These are phyloP conservation scores for Chironomus riparius DNA, from an alignment of 2,888 invertebrate species.

Conservation along the genomic window DNA sequence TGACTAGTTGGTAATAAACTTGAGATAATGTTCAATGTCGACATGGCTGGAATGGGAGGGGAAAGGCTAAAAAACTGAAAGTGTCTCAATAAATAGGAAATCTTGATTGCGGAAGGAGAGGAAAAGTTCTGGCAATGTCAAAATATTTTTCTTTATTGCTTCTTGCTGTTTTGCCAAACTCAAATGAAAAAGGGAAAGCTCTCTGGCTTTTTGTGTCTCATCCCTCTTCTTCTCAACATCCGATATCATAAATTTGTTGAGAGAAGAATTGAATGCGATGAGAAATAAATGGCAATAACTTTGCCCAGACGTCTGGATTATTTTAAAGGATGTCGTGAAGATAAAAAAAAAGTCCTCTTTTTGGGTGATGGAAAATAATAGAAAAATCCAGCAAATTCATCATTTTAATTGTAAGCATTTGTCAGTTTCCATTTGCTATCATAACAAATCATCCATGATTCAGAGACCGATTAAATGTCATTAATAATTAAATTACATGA, in stretches of 20 bases:
- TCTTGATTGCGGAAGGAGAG: not conserved
- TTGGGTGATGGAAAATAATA: not conserved
- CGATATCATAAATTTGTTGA: not conserved
- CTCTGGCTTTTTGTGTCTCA: not conserved
- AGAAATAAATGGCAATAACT: not conserved
- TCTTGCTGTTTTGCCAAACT: not conserved
- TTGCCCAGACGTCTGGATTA: not conserved
- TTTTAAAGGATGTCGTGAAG: not conserved
- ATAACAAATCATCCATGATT: too few relatives aligned
- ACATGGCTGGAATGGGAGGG: not conserved
- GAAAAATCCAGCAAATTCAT: not conserved
- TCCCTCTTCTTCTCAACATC: not conserved
- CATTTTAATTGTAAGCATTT: not conserved
- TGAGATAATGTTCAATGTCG: constrained; percentile 3
- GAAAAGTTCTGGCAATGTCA: not conserved
- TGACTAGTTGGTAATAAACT: not conserved
- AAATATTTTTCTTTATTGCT: not conserved
- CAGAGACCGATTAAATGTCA: too few relatives aligned
- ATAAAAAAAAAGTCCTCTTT: not conserved
- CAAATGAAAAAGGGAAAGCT: not conserved
- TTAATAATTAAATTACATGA: too few relatives aligned
- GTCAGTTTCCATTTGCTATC: not conserved
- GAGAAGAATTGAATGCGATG: not conserved
- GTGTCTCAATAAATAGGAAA: not conserved
- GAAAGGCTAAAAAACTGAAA: not conserved